Percentiles rank a stretch among this genome's conserved stretches.
Conservation (phyloP, 2,113 vertebrate genomes). For the Xenotilapia longispinis region DNA sequence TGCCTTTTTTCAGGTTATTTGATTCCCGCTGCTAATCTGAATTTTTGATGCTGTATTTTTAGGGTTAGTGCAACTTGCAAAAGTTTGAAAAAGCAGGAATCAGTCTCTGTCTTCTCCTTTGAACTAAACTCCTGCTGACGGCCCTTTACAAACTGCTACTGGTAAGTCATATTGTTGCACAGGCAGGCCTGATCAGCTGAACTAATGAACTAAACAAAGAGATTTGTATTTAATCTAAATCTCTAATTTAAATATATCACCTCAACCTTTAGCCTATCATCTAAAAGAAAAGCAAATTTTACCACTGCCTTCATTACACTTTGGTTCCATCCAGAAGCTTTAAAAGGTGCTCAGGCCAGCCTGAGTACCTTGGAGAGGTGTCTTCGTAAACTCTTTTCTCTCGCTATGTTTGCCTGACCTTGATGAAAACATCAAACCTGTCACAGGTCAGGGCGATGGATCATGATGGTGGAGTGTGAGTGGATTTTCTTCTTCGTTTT, state of each 20-base stretch:
- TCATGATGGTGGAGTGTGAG: not conserved
- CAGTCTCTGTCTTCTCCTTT: not conserved
- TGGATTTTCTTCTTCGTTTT: not conserved
- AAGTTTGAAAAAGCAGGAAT: not conserved
- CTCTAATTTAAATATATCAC: not conserved
- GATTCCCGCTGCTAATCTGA: not conserved
- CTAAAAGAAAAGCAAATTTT: not conserved
- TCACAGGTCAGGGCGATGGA: accelerated
- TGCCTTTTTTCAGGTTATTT: not conserved
- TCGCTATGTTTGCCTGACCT: accelerated
- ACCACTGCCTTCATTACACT: not conserved
- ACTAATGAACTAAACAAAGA: not conserved
- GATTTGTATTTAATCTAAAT: not conserved
- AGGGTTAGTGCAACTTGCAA: accelerated
- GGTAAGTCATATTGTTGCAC: not conserved
- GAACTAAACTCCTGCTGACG: not conserved
- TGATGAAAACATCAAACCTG: not conserved
- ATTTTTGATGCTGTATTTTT: not conserved
- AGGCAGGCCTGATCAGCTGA: not conserved
- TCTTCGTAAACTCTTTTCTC: not conserved
- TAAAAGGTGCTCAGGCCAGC: not conserved
- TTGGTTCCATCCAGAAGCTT: not conserved
- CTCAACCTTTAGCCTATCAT: not conserved
- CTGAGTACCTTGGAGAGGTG: not conserved
- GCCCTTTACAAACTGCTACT: not conserved